These are phyloP conservation scores for Nematopogon swammerdamellus DNA, from an alignment of 2,888 invertebrate genomes.

Conservation along the genomic window DNA sequence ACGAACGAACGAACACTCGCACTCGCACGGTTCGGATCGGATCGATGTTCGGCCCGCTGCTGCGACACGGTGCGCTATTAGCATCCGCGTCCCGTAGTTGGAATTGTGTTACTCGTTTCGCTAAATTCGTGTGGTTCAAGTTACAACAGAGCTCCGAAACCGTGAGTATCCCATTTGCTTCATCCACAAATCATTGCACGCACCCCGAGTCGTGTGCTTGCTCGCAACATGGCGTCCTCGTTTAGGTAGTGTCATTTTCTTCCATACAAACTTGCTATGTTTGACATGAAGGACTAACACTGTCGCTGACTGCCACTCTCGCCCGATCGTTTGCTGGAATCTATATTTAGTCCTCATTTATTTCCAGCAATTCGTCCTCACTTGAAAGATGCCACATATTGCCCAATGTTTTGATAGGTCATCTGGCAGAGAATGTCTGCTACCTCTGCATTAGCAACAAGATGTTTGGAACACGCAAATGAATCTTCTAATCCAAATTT, in stretches of 20 bases:
- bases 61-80: constrained; percentile 63
- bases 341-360: constrained; percentile 8
- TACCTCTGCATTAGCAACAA: no score
- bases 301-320: neutral
- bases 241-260: neutral
- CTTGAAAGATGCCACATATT: constrained; percentile 7
- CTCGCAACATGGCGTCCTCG: constrained; percentile 8
- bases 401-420: no score
- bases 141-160: constrained; percentile 28
- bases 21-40: constrained; percentile 43
- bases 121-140: constrained; percentile 61
- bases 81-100: constrained; percentile 67
- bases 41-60: constrained; percentile 68
- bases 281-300: neutral
- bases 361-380: constrained; percentile 2
- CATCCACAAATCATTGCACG: no score
- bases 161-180: constrained; percentile 23
- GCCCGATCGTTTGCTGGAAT: neutral
- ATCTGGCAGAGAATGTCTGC: no score
- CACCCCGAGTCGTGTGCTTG: constrained; percentile 2
- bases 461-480: no score
- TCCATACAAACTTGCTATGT: neutral
- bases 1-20: constrained; percentile 23
- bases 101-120: constrained; percentile 62
- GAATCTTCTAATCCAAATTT: no score